phyloP scores from a whole-genome alignment of 1,140 invertebrate genomes.

The Lepidurus arcticus region DNA sequence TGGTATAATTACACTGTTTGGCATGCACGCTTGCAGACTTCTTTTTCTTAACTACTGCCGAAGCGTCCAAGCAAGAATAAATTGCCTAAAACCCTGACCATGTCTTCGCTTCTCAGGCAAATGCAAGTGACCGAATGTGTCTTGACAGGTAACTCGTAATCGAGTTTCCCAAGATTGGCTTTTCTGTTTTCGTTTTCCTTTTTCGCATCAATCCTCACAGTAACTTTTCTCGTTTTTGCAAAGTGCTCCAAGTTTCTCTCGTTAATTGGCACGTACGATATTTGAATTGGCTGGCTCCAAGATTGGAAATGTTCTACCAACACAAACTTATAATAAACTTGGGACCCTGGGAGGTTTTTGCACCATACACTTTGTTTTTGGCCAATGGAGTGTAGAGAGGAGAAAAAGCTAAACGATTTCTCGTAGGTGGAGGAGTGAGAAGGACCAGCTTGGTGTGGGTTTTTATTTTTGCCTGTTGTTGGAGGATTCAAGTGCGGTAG shows the following conservation, averaged over 20 bases:
- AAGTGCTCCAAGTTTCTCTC: neutral
- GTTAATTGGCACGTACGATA: conserved; percentile 2
- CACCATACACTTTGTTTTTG: neutral
- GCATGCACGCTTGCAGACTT: neutral
- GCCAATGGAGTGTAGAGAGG: neutral
- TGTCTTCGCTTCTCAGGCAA: neutral
- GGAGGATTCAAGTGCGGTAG: neutral
- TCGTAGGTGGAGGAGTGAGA: neutral
- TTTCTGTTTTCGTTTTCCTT: neutral
- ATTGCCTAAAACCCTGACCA: neutral
- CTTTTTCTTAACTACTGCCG: neutral
- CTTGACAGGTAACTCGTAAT: neutral
- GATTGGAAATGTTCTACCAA: neutral
- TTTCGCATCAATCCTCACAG: neutral
- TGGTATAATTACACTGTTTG: neutral
- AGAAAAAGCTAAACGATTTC: neutral
- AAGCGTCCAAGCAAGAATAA: neutral
- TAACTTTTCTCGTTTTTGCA: neutral
- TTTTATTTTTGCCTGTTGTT: neutral
- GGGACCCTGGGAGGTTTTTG: neutral
- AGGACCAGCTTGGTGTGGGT: too few relatives aligned
- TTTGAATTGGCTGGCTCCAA: neutral
- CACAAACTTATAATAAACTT: neutral
- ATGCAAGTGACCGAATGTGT: neutral
- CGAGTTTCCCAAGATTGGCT: neutral